Base-by-base conservation (phyloP, 2,113 vertebrate species). In the Eubucco bourcierii region DNA sequence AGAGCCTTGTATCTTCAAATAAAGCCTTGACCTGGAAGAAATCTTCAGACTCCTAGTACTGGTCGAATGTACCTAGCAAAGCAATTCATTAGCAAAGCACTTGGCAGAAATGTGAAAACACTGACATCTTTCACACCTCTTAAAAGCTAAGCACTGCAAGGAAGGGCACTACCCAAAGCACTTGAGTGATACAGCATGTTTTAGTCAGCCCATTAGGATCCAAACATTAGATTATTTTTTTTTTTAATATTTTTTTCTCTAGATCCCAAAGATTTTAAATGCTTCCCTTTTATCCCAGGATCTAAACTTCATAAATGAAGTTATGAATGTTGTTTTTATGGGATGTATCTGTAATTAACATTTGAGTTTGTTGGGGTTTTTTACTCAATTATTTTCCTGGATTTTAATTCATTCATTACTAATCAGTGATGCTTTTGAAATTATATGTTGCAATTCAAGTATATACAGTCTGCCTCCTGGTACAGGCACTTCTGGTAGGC, bases 1-100 rank as follows among this genome's bases (percentile, higher is more conserved):
- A 72, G 78, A 90, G 75, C 56, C 59, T 47, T 2, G 0, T 80
- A 71, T 93, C 80, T 93, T 44, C 92, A 90, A 53, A 84, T 94
- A 91, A 96, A 95, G 25, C 65, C 73, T 59, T 97, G 96, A 94
- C 89, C 92, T 92, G 92, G 88, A 97, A 97, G 93, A 78, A 86
- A 83, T 91, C 41, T 37, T 52, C 31, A 71, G 29, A 82, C 53
- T 87, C 76, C 65, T 76, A 80, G 28, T 58, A 60, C 78, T 89
- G 81, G 28, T 29, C 37, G 53, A 47, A 56, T 76, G 37, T 70
- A 71, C 50, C 15, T 60, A 91, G 58, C 31, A 60, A 60, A 90
- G 68, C 81, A 76, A 15, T 72, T 88, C 71, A 77, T 90, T 88
- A 91, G 53, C 77, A 85, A 87, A 88, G 56, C 60, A 75, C 39